Percentiles rank a stretch among this genome's conserved stretches.
These are phyloP conservation scores for Latrodectus hesperus DNA, from an alignment of 2,888 invertebrate genomes.

Conservation along the genomic window DNA sequence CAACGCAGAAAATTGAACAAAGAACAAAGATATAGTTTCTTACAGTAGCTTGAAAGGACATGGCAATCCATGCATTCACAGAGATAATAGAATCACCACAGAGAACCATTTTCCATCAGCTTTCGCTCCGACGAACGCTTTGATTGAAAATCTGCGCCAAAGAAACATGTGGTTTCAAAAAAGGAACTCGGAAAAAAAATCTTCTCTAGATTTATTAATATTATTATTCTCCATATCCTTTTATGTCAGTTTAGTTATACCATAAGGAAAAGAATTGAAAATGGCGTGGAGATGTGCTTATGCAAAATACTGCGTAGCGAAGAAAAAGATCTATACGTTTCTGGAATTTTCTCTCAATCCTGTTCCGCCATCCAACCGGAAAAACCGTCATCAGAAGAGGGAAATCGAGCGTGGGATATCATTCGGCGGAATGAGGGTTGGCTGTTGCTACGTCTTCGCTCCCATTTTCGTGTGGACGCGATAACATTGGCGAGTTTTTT, in stretches of 20 bases:
- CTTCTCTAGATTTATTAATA: neutral
- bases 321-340: neutral
- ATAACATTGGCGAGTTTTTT: neutral
- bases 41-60: no score
- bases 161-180: neutral
- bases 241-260: neutral
- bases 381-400: conserved; percentile 3
- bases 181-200: neutral
- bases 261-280: neutral
- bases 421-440: conserved; percentile 5
- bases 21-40: no score
- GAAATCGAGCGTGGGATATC: conserved; percentile 5
- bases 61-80: neutral
- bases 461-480: neutral
- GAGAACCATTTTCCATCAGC: neutral
- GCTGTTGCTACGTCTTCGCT: neutral
- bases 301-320: neutral
- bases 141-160: conserved; percentile 8
- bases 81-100: neutral
- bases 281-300: neutral
- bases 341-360: neutral
- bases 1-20: no score
- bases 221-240: neutral
- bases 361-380: neutral
- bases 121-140: conserved; percentile 2